phyloP scores from a whole-genome alignment of 2,888 invertebrate species.

The Entomobrya proxima region DNA sequence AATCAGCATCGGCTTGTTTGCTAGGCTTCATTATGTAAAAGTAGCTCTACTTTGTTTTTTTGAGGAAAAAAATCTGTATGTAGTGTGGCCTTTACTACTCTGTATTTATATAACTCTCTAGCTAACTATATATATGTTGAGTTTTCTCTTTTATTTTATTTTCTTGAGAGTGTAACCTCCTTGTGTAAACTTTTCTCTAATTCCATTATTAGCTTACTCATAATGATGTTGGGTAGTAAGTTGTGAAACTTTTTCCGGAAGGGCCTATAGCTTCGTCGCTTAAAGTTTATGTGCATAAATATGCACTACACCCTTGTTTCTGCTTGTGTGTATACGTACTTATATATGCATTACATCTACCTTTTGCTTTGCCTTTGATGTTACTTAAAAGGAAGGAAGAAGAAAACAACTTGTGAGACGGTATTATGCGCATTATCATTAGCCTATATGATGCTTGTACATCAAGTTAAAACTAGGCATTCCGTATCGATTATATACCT shows the following conservation, averaged over 20 bases:
- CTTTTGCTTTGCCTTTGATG: background rate
- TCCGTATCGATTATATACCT: too few species aligned
- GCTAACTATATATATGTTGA: too few species aligned
- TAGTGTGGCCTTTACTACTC: too few species aligned
- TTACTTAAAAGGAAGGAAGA: background rate
- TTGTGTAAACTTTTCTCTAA: slow-evolving; percentile 38
- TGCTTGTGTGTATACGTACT: too few species aligned
- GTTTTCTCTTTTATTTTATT: slow-evolving; percentile 31
- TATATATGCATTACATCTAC: too few species aligned
- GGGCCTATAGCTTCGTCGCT: too few species aligned
- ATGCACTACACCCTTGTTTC: too few species aligned
- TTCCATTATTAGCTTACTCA: slow-evolving; percentile 43
- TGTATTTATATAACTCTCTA: background rate
- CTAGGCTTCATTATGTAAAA: slow-evolving; percentile 4
- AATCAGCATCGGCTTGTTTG: slow-evolving; percentile 28
- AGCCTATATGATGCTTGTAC: background rate
- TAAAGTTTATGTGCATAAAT: too few species aligned
- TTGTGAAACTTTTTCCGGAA: slow-evolving; percentile 42
- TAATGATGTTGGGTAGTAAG: slow-evolving; percentile 41
- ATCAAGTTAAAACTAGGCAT: background rate
- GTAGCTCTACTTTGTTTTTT: background rate
- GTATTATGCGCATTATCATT: slow-evolving; percentile 12
- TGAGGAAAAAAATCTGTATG: background rate
- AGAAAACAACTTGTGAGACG: background rate
- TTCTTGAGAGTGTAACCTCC: slow-evolving; percentile 30